Percentiles rank a stretch among this genome's conserved stretches.
These are phyloP conservation scores for Halocynthia aurantium DNA, from an alignment of 23 tunicate genomes.

Conservation along the genomic window DNA sequence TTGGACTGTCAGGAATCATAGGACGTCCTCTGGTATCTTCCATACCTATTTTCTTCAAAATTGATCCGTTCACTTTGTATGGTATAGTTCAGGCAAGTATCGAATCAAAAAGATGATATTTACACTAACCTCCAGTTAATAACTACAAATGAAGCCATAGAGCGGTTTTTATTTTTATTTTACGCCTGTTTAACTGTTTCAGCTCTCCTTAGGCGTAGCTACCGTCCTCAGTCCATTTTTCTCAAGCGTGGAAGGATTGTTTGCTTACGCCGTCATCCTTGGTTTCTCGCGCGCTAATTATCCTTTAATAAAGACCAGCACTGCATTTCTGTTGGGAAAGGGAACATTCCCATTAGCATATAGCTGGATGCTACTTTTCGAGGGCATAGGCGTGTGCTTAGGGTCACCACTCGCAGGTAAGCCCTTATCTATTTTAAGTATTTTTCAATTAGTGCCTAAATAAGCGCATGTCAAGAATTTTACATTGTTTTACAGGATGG, in stretches of 20 bases:
- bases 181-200: background rate
- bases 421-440: background rate
- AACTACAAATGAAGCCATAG: background rate
- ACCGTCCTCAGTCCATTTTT: slow-evolving; percentile 25
- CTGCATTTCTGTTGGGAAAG: slow-evolving; percentile 8
- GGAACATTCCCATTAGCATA: slow-evolving; percentile 16
- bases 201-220: slow-evolving; percentile 15
- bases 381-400: slow-evolving; percentile 21
- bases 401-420: slow-evolving; percentile 35
- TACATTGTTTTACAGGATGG: no score
- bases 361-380: slow-evolving; percentile 38
- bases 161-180: background rate
- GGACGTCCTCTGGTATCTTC: slow-evolving; percentile 17
- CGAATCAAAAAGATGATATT: background rate
- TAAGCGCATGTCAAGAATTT: no score
- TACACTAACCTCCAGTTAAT: background rate
- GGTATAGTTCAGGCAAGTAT: background rate
- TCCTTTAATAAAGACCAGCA: slow-evolving; percentile 30
- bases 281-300: slow-evolving; percentile 26
- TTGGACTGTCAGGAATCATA: no score
- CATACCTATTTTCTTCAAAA: background rate
- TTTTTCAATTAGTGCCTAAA: background rate
- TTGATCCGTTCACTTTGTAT: background rate
- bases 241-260: slow-evolving; percentile 21
- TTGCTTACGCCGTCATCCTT: slow-evolving; percentile 25